Evolutionary conservation across 1,140 invertebrate genomes (phyloP).

Genomic region (Antheraea pernyi): DNA sequence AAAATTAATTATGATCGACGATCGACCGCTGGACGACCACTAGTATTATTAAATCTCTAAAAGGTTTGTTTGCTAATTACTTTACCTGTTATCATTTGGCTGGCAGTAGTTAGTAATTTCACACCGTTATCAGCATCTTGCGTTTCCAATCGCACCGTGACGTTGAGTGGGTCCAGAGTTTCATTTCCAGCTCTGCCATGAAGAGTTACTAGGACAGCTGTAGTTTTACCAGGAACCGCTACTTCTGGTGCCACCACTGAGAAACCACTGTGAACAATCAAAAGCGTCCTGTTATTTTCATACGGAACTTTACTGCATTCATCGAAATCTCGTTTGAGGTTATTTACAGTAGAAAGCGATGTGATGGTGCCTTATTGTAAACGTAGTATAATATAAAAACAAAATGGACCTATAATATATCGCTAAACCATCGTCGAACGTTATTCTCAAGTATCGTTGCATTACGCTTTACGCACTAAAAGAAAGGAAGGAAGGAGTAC

Average conservation of each 20-base stretch:
- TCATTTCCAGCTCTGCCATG: slow-evolving; percentile 73
- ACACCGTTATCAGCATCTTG: slow-evolving; percentile 69
- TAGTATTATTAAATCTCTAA: background rate
- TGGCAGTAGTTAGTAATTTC: slow-evolving; percentile 66
- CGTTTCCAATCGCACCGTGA: slow-evolving; percentile 77
- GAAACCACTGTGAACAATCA: slow-evolving; percentile 77
- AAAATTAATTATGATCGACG: too few species aligned
- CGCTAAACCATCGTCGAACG: too few species aligned
- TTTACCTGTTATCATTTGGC: slow-evolving; percentile 74
- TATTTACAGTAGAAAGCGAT: too few species aligned
- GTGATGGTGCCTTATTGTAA: too few species aligned
- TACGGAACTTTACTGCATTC: too few species aligned
- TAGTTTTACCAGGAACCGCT: slow-evolving; percentile 81
- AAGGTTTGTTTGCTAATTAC: background rate
- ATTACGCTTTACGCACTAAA: too few species aligned
- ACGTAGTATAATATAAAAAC: too few species aligned
- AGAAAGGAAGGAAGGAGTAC: too few species aligned
- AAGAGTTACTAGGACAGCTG: slow-evolving; percentile 81
- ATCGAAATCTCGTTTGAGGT: too few species aligned
- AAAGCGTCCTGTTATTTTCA: slow-evolving; percentile 1
- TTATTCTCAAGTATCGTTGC: too few species aligned
- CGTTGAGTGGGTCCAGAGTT: slow-evolving; percentile 77
- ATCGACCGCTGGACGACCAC: background rate
- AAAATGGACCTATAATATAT: too few species aligned
- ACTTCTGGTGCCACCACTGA: slow-evolving; percentile 82